phyloP scores from a whole-genome alignment of 1,140 invertebrate genomes.

The Rhopalosiphum maidis region DNA sequence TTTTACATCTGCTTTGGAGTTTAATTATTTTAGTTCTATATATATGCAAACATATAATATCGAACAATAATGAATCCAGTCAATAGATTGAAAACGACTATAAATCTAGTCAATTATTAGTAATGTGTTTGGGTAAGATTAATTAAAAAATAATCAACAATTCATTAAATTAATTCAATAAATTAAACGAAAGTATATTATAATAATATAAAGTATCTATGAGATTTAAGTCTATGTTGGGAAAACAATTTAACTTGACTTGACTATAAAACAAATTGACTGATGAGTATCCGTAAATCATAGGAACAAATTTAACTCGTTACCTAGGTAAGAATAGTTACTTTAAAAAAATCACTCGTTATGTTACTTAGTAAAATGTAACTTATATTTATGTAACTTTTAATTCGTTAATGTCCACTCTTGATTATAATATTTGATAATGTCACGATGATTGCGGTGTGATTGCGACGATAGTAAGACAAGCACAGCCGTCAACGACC shows the following conservation, averaged over 20 bases:
- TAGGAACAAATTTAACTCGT: background rate
- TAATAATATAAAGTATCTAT: too few relatives aligned
- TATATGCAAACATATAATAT: background rate
- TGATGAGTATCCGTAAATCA: background rate
- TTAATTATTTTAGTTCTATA: too few relatives aligned
- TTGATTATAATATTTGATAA: background rate
- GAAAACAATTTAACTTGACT: background rate
- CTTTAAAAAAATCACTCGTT: background rate
- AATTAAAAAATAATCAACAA: too few relatives aligned
- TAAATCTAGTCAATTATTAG: background rate
- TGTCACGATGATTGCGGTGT: background rate
- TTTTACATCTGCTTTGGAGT: too few relatives aligned
- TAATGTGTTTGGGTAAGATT: background rate
- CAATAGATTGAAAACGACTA: background rate
- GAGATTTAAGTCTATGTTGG: too few relatives aligned
- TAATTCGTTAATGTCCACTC: background rate
- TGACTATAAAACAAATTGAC: background rate
- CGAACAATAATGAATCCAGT: background rate
- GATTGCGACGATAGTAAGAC: background rate
- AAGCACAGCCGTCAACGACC: too few relatives aligned
- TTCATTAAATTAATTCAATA: too few relatives aligned
- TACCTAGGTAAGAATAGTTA: background rate
- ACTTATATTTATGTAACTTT: background rate
- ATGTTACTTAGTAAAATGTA: background rate
- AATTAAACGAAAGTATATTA: too few relatives aligned